These are phyloP conservation scores for Calephelis perditalis DNA, from an alignment of 2,888 invertebrate species.

Conservation along the genomic window DNA sequence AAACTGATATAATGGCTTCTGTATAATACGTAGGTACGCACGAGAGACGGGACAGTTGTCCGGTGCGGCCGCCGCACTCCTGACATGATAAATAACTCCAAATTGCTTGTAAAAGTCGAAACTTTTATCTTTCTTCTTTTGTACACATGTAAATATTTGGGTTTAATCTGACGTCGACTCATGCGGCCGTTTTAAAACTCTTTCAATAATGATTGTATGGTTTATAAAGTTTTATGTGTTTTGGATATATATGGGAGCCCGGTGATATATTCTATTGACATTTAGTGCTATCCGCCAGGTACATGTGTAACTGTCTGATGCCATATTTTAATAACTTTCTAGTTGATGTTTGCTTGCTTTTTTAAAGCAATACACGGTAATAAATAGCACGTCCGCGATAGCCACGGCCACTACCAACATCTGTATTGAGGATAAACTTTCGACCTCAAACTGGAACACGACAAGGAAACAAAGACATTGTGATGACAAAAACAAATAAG, in stretches of 20 bases:
- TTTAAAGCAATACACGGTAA: no score
- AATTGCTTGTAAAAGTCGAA: slow-evolving; percentile 73
- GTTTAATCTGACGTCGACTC: slow-evolving; percentile 57
- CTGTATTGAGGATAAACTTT: no score
- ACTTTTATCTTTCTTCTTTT: slow-evolving; percentile 61
- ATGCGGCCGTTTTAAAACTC: slow-evolving; percentile 41
- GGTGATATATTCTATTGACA: slow-evolving; percentile 3
- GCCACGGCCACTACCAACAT: no score
- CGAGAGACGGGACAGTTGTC: slow-evolving; percentile 52
- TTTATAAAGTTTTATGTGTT: slow-evolving; percentile 30
- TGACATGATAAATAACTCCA: slow-evolving; percentile 70
- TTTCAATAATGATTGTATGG: slow-evolving; percentile 32
- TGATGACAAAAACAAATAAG: no score
- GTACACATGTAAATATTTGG: slow-evolving; percentile 68
- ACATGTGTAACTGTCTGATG: background rate
- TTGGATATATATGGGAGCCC: slow-evolving; percentile 19
- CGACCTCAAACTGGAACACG: no score
- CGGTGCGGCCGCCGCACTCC: slow-evolving; percentile 36
- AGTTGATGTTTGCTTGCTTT: no score
- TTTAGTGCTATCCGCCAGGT: slow-evolving; percentile 4
- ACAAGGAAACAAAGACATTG: no score
- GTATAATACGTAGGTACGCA: slow-evolving; percentile 68
- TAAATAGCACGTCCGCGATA: no score
- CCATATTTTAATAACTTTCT: no score
- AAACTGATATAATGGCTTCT: slow-evolving; percentile 78